These are phyloP conservation scores for Alitta virens DNA, from an alignment of 2,888 invertebrate genomes.

Conservation along the genomic window DNA sequence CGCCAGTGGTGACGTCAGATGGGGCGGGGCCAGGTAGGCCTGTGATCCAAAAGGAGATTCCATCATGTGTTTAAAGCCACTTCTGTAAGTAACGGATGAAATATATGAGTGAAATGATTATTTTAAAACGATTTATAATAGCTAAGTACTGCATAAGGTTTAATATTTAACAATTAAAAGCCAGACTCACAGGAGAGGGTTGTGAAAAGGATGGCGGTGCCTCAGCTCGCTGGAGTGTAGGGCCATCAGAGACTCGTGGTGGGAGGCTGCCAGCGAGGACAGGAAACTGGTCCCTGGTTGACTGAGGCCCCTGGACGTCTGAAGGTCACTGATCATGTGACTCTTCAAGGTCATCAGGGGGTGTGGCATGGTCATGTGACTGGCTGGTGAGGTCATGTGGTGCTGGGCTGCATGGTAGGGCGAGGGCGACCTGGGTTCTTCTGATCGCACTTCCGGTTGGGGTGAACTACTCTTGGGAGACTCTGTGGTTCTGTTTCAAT, in stretches of 20 bases:
- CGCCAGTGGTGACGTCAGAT: constrained; percentile 39
- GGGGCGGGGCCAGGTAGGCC: constrained; percentile 26
- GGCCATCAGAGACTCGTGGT: constrained; percentile 13
- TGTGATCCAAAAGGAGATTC: constrained; percentile 13
- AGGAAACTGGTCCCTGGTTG: constrained; percentile 10
- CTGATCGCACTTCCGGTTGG: not conserved
- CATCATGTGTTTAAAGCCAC: constrained; percentile 13
- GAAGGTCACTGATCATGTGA: constrained; percentile 14
- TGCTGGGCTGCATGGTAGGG: not conserved
- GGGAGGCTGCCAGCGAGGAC: not conserved
- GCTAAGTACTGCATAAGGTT: too few relatives aligned
- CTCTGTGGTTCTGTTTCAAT: not conserved
- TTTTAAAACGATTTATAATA: too few relatives aligned
- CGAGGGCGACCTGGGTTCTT: constrained; percentile 1
- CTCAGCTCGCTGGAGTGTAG: constrained; percentile 12
- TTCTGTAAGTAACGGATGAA: constrained; percentile 10
- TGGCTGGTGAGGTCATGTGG: not conserved
- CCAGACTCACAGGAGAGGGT: constrained; percentile 15
- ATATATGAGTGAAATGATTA: too few relatives aligned
- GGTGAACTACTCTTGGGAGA: not conserved
- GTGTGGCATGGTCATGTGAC: not conserved
- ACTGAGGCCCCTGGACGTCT: constrained; percentile 2
- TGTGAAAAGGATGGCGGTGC: constrained; percentile 6
- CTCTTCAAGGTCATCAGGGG: constrained; percentile 5
- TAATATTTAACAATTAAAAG: too few relatives aligned